Conservation (phyloP, 1,140 invertebrate genomes). For the Drosophila bocki region DNA sequence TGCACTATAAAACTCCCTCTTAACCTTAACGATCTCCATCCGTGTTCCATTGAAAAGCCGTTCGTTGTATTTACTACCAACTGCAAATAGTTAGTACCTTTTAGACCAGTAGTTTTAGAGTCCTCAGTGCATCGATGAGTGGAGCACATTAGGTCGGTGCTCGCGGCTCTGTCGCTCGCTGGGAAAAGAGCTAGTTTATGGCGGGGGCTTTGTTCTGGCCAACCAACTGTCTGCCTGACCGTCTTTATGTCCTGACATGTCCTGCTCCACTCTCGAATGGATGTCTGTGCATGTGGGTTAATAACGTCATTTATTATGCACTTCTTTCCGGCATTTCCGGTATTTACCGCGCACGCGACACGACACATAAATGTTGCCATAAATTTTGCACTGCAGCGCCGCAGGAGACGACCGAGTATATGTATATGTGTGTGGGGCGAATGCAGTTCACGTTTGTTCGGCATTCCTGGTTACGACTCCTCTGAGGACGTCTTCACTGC, state of each 20-base stretch:
- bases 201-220: conserved; percentile 38
- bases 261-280: conserved; percentile 15
- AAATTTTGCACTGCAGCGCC: conserved; percentile 73
- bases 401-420: conserved; percentile 32
- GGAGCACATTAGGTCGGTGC: conserved; percentile 5
- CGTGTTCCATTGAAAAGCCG: not conserved
- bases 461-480: conserved; percentile 57
- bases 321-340: conserved; percentile 83
- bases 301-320: conserved; percentile 84
- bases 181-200: conserved; percentile 31
- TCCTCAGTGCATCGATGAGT: conserved; percentile 26
- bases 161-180: conserved; percentile 5
- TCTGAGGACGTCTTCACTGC: conserved; percentile 63
- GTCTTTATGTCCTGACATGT: conserved; percentile 47
- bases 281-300: conserved; percentile 75
- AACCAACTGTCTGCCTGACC: conserved; percentile 9
- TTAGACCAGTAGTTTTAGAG: conserved; percentile 1
- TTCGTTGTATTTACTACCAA: conserved; percentile 5
- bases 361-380: conserved; percentile 84
- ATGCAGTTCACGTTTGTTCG: conserved; percentile 69
- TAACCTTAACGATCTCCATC: not conserved
- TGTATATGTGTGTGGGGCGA: conserved; percentile 7
- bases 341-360: conserved; percentile 84
- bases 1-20: not conserved
- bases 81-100: conserved; percentile 8